A percentile compares a stretch with the other conserved stretches of the same genome.
Evolutionary conservation across 2,113 vertebrate genomes (phyloP).

Genomic region (Ascaphus truei): DNA sequence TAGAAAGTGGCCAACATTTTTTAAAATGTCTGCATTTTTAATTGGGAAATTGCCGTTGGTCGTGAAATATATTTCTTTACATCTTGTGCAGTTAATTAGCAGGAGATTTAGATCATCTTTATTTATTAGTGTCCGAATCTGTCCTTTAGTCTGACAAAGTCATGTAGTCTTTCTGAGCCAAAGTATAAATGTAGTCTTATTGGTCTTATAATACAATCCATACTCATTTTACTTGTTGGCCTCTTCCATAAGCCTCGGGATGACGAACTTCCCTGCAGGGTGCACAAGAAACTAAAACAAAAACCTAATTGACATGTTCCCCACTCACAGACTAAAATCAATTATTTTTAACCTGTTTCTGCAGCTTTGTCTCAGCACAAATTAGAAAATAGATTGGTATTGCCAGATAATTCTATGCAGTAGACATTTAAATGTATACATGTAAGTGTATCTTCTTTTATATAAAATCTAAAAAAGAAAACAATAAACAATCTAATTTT

Average conservation of each 20-base stretch:
- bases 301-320: neutral
- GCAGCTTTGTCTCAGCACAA: too few relatives aligned
- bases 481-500: too few relatives aligned
- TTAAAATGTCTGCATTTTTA: neutral
- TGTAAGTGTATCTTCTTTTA: too few relatives aligned
- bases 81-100: conserved; percentile 20
- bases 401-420: too few relatives aligned
- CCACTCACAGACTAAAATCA: neutral
- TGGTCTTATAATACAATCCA: conserved; percentile 1
- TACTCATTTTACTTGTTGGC: neutral
- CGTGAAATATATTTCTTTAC: conserved; percentile 13
- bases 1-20: neutral
- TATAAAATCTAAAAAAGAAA: too few relatives aligned
- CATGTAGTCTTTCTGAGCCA: conserved; percentile 31
- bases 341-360: too few relatives aligned
- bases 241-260: neutral
- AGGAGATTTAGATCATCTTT: conserved; percentile 27
- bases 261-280: neutral
- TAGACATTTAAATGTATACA: too few relatives aligned
- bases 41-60: conserved; percentile 25
- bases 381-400: too few relatives aligned
- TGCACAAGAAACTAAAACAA: neutral
- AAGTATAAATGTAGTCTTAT: conserved; percentile 4
- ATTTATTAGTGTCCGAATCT: conserved; percentile 22
- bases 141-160: conserved; percentile 29